phyloP scores from a whole-genome alignment of 1,140 invertebrate species.

The Teleogryllus occipitalis region DNA sequence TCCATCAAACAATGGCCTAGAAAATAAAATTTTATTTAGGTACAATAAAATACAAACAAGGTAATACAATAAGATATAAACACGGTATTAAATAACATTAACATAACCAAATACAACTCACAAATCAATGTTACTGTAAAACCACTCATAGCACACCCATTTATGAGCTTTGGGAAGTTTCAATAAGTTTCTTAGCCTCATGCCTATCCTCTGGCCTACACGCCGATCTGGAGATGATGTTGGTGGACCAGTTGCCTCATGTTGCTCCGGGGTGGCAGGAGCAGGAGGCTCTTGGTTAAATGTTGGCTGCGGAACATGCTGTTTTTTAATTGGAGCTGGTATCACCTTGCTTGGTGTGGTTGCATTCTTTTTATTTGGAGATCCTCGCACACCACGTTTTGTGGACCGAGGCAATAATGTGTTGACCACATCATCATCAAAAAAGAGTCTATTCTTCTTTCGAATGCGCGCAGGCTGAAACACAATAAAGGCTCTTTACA shows the following conservation, averaged over 20 bases:
- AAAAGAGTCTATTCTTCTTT: slow-evolving; percentile 85
- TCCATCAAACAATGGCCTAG: slow-evolving; percentile 81
- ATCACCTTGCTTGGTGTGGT: slow-evolving; percentile 31
- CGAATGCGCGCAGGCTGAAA: slow-evolving; percentile 69
- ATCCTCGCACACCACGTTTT: slow-evolving; percentile 31
- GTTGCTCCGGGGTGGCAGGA: not conserved
- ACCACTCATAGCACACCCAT: slow-evolving; percentile 99
- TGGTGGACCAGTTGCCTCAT: slow-evolving; percentile 38
- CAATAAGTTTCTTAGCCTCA: slow-evolving; percentile 86
- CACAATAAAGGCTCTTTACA: too few species aligned
- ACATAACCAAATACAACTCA: slow-evolving; percentile 35
- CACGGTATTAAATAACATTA: not conserved
- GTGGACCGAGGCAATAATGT: slow-evolving; percentile 51
- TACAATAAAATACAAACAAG: not conserved
- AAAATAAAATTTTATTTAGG: slow-evolving; percentile 24
- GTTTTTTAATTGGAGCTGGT: not conserved
- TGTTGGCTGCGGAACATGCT: not conserved
- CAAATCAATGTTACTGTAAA: slow-evolving; percentile 95
- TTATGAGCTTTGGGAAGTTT: slow-evolving; percentile 98
- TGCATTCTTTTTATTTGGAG: slow-evolving; percentile 41
- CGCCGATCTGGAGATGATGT: slow-evolving; percentile 55
- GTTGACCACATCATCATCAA: slow-evolving; percentile 85
- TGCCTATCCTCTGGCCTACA: slow-evolving; percentile 80
- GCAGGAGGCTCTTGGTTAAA: not conserved
- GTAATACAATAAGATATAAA: not conserved